These are phyloP conservation scores for Eristalis intricaria DNA, from an alignment of 2,888 invertebrate species.

Conservation along the genomic window DNA sequence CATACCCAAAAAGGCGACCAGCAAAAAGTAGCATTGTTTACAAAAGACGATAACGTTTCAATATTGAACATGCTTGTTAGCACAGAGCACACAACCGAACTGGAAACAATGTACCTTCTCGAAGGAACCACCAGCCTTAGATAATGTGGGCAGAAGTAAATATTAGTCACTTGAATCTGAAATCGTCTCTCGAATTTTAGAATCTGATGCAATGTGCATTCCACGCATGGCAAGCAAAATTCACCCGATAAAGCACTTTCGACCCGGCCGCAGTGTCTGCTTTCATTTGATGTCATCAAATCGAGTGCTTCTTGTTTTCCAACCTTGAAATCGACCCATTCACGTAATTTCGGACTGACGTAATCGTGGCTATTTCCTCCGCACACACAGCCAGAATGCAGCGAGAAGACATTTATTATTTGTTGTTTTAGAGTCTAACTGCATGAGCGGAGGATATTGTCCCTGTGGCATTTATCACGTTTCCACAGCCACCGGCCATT, in stretches of 20 bases:
- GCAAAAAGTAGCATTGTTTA: background rate
- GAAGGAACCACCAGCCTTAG: background rate
- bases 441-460: background rate
- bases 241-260: background rate
- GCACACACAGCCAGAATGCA: background rate
- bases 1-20: constrained; percentile 5
- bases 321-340: background rate
- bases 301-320: background rate
- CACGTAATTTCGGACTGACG: background rate
- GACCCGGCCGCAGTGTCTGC: background rate
- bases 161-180: background rate
- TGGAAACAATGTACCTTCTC: background rate
- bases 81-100: constrained; percentile 14
- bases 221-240: too few species aligned
- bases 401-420: background rate
- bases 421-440: background rate
- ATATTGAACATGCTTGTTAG: constrained; percentile 36
- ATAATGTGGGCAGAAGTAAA: background rate
- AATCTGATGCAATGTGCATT: background rate
- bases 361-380: background rate
- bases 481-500: constrained; percentile 28
- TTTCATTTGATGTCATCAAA: background rate
- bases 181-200: background rate
- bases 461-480: background rate
- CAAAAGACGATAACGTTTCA: constrained; percentile 32